These are phyloP conservation scores for Mechanitis messenoides DNA, from an alignment of 2,888 invertebrate species.

Conservation along the genomic window DNA sequence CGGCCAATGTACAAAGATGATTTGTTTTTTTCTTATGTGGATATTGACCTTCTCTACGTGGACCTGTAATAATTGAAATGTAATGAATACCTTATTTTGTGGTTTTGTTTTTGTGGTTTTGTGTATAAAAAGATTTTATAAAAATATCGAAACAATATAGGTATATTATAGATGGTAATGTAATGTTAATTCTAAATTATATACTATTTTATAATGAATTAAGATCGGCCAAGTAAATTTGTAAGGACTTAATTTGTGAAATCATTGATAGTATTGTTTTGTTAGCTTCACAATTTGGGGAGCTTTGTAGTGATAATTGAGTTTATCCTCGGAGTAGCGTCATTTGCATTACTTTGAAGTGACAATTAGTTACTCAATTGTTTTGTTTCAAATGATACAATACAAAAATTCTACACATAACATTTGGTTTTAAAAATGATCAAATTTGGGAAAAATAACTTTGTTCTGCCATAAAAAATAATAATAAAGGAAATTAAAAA, in stretches of 20 bases:
- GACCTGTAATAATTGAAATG: no score
- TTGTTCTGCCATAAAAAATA: no score
- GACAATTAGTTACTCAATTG: conserved; percentile 5
- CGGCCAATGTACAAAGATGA: no score
- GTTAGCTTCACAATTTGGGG: conserved; percentile 21
- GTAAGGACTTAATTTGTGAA: conserved; percentile 21
- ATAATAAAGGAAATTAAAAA: no score
- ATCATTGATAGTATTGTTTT: conserved; percentile 25
- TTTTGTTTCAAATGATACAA: not conserved
- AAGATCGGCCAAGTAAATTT: conserved; percentile 21
- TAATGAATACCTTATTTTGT: no score
- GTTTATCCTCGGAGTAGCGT: conserved; percentile 21
- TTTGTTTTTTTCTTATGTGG: no score
- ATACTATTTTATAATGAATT: conserved; percentile 13
- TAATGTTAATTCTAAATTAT: not conserved
- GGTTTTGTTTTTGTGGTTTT: no score
- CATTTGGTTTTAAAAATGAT: no score
- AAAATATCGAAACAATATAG: no score
- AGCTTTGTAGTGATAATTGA: conserved; percentile 25
- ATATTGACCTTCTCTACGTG: no score
- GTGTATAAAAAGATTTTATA: no score
- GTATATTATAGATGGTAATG: not conserved
- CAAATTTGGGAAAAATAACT: not conserved
- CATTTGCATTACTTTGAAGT: conserved; percentile 22
- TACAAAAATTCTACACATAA: not conserved